These are phyloP conservation scores for Sweltsa coloradensis DNA, from an alignment of 1,140 invertebrate species.

Conservation along the genomic window DNA sequence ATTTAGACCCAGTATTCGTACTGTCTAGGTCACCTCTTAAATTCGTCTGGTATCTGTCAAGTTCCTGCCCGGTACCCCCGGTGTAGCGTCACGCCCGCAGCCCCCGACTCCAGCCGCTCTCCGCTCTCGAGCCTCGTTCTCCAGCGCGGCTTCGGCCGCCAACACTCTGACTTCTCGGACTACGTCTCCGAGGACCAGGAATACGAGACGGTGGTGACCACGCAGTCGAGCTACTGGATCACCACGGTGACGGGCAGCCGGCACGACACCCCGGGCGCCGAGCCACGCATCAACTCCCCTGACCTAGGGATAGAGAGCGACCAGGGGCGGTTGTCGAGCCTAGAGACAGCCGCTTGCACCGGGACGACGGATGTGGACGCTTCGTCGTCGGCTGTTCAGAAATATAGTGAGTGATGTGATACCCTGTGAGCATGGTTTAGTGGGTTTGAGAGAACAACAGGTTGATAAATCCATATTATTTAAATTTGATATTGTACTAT, in stretches of 20 bases:
- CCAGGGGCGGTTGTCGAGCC: conserved; percentile 39
- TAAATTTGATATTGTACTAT: no score
- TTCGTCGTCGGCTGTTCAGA: conserved; percentile 26
- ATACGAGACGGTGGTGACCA: conserved; percentile 3
- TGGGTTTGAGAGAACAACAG: no score
- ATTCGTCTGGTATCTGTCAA: no score
- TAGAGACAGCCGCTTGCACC: conserved; percentile 38
- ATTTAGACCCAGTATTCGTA: no score
- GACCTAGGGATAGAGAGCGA: conserved; percentile 63
- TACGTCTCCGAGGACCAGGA: conserved; percentile 20
- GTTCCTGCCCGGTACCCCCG: no score
- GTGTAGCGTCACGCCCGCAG: no score
- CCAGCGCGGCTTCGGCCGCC: no score
- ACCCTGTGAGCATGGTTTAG: no score
- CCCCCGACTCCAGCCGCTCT: no score
- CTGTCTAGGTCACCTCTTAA: no score
- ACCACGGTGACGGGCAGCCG: background rate
- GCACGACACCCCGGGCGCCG: background rate
- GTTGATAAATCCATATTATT: no score
- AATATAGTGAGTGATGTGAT: no score
- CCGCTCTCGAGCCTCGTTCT: background rate
- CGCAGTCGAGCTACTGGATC: background rate
- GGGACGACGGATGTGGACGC: conserved; percentile 29
- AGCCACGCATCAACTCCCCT: conserved; percentile 36
- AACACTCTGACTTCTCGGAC: conserved; percentile 21